These are phyloP conservation scores for Montipora sp. DNA, from an alignment of 64 coral and sea anemone genomes.

Conservation along the genomic window DNA sequence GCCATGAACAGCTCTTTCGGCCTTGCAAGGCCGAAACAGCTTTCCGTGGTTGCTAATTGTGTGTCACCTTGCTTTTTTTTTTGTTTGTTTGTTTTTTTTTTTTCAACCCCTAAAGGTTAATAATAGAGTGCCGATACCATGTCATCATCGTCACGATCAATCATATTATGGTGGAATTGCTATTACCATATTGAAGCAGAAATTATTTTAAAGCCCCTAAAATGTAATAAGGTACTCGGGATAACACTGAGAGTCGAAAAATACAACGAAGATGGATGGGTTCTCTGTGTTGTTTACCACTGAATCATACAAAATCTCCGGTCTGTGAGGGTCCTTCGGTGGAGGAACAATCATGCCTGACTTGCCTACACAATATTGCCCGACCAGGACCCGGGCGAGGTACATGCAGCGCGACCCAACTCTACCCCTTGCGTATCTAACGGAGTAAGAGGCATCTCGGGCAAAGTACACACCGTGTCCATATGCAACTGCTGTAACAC, in stretches of 20 bases:
- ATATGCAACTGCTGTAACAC: neutral
- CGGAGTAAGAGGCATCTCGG: conserved; percentile 47
- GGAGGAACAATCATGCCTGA: neutral
- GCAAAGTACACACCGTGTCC: conserved; percentile 72
- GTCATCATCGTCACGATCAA: no score
- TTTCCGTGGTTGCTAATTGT: no score
- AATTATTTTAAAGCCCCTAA: neutral
- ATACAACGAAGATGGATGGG: conserved; percentile 62
- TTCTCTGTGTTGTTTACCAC: conserved; percentile 1
- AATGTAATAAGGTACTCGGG: conserved; percentile 71
- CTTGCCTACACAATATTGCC: conserved; percentile 2
- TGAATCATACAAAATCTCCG: conserved; percentile 39
- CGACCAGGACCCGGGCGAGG: conserved; percentile 24
- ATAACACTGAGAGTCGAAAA: conserved; percentile 69
- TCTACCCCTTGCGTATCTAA: neutral
- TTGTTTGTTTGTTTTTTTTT: no score
- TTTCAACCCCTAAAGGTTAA: no score
- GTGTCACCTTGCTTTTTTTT: no score
- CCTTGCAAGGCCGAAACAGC: no score
- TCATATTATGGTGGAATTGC: no score
- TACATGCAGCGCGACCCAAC: conserved; percentile 1
- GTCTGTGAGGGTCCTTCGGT: conserved; percentile 5
- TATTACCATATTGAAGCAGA: no score
- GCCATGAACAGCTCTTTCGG: no score
- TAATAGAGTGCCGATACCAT: no score